Conservation (phyloP, 2,113 vertebrate genomes). For the Lophura nycthemera region DNA sequence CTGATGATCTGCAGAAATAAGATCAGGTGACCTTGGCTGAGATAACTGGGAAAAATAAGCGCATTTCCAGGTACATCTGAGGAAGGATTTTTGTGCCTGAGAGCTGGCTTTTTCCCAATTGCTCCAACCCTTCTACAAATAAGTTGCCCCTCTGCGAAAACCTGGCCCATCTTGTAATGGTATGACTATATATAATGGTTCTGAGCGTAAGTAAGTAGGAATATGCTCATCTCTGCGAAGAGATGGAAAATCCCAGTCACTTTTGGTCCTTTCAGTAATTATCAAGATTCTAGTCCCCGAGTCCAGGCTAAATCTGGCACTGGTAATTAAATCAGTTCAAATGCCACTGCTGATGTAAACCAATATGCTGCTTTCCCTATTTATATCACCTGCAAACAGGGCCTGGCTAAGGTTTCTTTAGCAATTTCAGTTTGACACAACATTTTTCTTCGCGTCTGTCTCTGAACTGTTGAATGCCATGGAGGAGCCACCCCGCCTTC, state of each 20-base stretch:
- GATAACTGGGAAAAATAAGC: conserved; percentile 1
- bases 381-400: conserved; percentile 73
- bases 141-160: conserved; percentile 37
- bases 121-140: conserved; percentile 57
- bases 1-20: not conserved
- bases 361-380: conserved; percentile 74
- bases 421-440: conserved; percentile 72
- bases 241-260: conserved; percentile 69
- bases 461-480: conserved; percentile 68
- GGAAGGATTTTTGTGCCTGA: not conserved
- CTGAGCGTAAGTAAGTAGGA: conserved; percentile 63
- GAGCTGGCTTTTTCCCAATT: not conserved
- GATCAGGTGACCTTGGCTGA: not conserved
- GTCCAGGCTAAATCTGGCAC: conserved; percentile 74
- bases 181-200: conserved; percentile 65
- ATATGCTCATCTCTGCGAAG: conserved; percentile 38
- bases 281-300: conserved; percentile 71
- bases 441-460: conserved; percentile 73
- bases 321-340: conserved; percentile 76
- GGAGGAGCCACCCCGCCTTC: conserved; percentile 57
- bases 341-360: conserved; percentile 73
- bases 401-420: conserved; percentile 73
- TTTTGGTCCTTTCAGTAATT: conserved; percentile 71
- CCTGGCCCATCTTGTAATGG: conserved; percentile 25
- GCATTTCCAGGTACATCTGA: conserved; percentile 13